phyloP scores from a whole-genome alignment of 2,888 invertebrate species.

The Ommatoiulus sabulosus region DNA sequence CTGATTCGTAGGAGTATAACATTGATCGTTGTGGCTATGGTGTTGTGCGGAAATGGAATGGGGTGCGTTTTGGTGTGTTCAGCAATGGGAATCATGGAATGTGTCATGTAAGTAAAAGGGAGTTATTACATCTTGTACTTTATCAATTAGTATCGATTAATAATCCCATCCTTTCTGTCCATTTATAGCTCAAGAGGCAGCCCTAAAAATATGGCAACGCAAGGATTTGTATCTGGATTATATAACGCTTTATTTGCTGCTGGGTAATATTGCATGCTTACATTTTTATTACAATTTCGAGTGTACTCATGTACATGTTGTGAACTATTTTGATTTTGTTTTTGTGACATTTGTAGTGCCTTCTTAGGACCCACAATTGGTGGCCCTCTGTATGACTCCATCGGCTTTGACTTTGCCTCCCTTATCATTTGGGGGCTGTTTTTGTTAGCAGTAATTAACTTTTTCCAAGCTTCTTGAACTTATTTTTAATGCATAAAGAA shows the following conservation, averaged over 20 bases:
- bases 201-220: slow-evolving; percentile 50
- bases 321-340: background rate
- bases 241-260: slow-evolving; percentile 54
- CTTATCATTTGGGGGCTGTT: slow-evolving; percentile 50
- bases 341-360: slow-evolving; percentile 24
- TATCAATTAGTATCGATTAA: background rate
- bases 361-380: slow-evolving; percentile 57
- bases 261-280: slow-evolving; percentile 31
- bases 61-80: slow-evolving; percentile 50
- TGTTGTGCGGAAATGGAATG: slow-evolving; percentile 52
- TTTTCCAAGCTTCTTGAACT: background rate
- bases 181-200: slow-evolving; percentile 28
- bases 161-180: background rate
- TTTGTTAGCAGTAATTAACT: background rate
- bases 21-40: slow-evolving; percentile 32
- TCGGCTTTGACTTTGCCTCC: slow-evolving; percentile 52
- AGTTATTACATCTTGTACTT: no score
- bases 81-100: slow-evolving; percentile 52
- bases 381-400: slow-evolving; percentile 55
- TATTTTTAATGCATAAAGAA: background rate
- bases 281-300: background rate
- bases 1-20: background rate
- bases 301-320: background rate
- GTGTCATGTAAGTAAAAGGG: slow-evolving; percentile 45
- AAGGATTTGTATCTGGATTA: slow-evolving; percentile 57